Conservation (phyloP, 2,797 vertebrate genomes). For the Thamnophis elegans region DNA sequence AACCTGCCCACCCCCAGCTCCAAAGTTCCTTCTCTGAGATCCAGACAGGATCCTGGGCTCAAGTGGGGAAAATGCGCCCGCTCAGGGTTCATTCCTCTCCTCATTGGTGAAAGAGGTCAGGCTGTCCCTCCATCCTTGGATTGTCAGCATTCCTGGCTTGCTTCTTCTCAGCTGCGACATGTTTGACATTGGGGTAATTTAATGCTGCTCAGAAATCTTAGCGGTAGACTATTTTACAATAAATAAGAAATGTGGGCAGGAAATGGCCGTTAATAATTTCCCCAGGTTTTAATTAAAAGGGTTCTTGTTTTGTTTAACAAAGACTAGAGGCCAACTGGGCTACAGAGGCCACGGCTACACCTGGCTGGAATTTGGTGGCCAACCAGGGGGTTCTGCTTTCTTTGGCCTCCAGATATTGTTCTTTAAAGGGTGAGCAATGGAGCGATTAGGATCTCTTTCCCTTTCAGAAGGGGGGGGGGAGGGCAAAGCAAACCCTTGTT, state of each 20-base stretch:
- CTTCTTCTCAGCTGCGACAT: conserved; percentile 27
- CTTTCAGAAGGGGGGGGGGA: neutral
- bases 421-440: neutral
- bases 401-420: neutral
- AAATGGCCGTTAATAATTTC: conserved; percentile 14
- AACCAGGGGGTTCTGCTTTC: neutral
- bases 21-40: neutral
- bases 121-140: neutral
- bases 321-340: neutral
- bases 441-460: neutral
- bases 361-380: neutral
- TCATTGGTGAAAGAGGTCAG: neutral
- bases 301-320: neutral
- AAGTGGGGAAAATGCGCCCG: conserved; percentile 2
- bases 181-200: neutral
- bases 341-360: neutral
- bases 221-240: conserved; percentile 23
- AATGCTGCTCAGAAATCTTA: neutral
- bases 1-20: conserved; percentile 1
- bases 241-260: conserved; percentile 6
- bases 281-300: conserved; percentile 31
- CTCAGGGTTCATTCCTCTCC: neutral
- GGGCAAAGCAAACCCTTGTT: neutral
- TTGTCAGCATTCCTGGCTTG: conserved; percentile 34
- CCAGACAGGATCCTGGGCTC: neutral